phyloP scores from a whole-genome alignment of 2,113 vertebrate genomes.

The Sturnira hondurensis region DNA sequence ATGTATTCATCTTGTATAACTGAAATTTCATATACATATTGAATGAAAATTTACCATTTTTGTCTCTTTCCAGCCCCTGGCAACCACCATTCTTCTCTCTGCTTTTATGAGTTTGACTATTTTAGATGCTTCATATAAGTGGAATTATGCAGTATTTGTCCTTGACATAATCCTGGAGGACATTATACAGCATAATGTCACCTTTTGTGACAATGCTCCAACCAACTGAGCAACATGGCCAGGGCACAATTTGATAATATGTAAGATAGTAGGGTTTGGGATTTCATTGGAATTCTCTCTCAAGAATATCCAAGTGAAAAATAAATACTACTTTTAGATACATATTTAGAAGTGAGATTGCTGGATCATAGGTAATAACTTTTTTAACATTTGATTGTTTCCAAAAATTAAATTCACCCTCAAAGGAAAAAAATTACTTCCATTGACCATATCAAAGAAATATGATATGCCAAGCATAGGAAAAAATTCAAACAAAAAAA shows the following conservation, averaged over 20 bases:
- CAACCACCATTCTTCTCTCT: not conserved
- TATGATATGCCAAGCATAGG: not conserved
- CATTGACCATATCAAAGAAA: slow-evolving; percentile 45
- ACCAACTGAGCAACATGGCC: no score
- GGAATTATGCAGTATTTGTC: not conserved
- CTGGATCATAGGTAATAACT: no score
- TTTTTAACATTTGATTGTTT: slow-evolving; percentile 34
- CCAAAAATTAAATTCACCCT: slow-evolving; percentile 39
- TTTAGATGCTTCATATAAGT: not conserved
- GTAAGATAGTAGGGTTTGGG: not conserved
- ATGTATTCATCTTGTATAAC: not conserved
- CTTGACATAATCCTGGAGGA: not conserved
- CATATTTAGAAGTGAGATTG: no score
- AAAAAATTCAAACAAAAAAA: slow-evolving; percentile 34
- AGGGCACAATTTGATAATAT: not conserved
- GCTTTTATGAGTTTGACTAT: not conserved
- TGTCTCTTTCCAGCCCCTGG: not conserved
- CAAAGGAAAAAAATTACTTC: slow-evolving; percentile 9
- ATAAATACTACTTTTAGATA: slow-evolving; percentile 6
- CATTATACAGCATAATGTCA: not conserved
- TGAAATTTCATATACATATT: not conserved
- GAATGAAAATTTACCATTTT: not conserved
- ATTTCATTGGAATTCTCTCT: slow-evolving; percentile 15
- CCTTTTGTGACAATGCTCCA: no score
- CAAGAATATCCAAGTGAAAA: slow-evolving; percentile 39